Evolutionary conservation across 1,140 invertebrate species (phyloP).

Genomic region (Drosophila willistoni): DNA sequence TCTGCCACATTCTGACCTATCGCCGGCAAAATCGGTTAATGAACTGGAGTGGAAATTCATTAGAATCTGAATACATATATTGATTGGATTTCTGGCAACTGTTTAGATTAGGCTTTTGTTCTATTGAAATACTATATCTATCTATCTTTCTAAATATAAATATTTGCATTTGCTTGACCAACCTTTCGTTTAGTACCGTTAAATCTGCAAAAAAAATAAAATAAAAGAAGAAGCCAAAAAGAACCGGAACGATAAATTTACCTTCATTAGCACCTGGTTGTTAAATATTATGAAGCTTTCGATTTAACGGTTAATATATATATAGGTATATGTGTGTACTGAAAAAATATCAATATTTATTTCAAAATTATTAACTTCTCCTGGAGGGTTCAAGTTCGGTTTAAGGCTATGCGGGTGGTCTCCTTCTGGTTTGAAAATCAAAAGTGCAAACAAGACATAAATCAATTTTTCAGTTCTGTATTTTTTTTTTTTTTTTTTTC

Average conservation of each 20-base stretch:
- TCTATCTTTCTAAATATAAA: conserved; percentile 15
- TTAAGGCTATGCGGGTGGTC: conserved; percentile 13
- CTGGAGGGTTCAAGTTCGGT: conserved; percentile 8
- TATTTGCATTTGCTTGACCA: conserved; percentile 71
- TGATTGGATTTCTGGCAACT: conserved; percentile 42
- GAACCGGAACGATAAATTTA: conserved; percentile 39
- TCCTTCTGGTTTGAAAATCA: conserved; percentile 61
- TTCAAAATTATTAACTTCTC: conserved; percentile 49
- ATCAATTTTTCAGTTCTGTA: conserved; percentile 56
- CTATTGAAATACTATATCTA: conserved; percentile 17
- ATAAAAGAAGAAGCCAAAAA: no score
- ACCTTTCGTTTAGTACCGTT: conserved; percentile 77
- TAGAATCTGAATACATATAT: conserved; percentile 19
- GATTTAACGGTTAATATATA: conserved; percentile 63
- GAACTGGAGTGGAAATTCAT: conserved; percentile 2
- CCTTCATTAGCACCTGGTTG: conserved; percentile 71
- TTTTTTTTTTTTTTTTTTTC: conserved; percentile 3
- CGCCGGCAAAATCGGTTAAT: conserved; percentile 42
- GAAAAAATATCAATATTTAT: conserved; percentile 16
- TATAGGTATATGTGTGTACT: no score
- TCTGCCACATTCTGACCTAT: not conserved
- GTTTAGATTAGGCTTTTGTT: conserved; percentile 39
- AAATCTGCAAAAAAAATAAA: conserved; percentile 48
- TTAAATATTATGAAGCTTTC: conserved; percentile 56
- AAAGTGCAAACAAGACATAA: conserved; percentile 76